These are phyloP conservation scores for Polypterus senegalus DNA, from an alignment of 2,113 vertebrate species.

Conservation along the genomic window DNA sequence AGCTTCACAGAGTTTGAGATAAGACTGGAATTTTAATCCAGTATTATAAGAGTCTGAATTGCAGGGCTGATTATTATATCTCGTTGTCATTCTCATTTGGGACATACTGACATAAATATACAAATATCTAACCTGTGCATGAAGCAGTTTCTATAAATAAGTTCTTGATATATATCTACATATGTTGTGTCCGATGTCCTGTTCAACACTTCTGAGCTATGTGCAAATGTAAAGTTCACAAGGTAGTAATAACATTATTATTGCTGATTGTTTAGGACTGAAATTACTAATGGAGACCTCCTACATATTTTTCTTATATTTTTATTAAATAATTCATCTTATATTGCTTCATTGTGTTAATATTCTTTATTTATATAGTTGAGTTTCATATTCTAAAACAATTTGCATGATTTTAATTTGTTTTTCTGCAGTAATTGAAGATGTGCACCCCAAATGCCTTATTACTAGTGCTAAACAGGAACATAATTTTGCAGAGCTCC, in stretches of 20 bases:
- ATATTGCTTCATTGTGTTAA: neutral
- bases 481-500: slow-evolving; percentile 56
- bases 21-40: too few relatives aligned
- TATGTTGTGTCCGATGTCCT: neutral
- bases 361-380: neutral
- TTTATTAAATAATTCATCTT: neutral
- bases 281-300: neutral
- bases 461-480: slow-evolving; percentile 90
- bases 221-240: neutral
- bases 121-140: too few relatives aligned
- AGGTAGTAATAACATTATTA: slow-evolving; percentile 8
- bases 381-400: too few relatives aligned
- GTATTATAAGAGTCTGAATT: too few relatives aligned
- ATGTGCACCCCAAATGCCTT: slow-evolving; percentile 65
- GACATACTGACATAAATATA: too few relatives aligned
- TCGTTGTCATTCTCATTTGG: too few relatives aligned
- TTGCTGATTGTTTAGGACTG: neutral
- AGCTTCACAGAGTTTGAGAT: too few relatives aligned
- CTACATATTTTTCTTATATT: neutral
- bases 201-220: neutral
- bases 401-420: slow-evolving; percentile 4
- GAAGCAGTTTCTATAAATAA: too few relatives aligned
- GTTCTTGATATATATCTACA: too few relatives aligned
- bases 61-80: too few relatives aligned
- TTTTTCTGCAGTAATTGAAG: slow-evolving; percentile 54